Evolutionary conservation across 1,140 invertebrate species (phyloP).

Genomic region (Spodoptera frugiperda): DNA sequence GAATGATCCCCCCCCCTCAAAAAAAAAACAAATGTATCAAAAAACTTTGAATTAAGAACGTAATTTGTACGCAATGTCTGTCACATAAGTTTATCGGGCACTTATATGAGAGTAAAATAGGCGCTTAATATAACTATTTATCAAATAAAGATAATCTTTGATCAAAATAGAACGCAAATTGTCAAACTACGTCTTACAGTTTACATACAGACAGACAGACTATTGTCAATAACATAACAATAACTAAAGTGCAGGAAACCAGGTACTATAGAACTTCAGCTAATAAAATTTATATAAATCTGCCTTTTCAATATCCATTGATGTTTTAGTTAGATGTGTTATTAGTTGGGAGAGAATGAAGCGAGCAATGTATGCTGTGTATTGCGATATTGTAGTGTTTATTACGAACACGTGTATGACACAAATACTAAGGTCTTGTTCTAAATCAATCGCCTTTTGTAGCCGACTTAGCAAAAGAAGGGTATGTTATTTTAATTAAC

Average conservation of each 20-base stretch:
- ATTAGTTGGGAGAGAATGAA: too few relatives aligned
- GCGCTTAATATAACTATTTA: too few relatives aligned
- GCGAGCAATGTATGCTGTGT: neutral
- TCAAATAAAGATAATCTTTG: too few relatives aligned
- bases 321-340: neutral
- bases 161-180: neutral
- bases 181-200: conserved; percentile 14
- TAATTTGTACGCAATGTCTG: too few relatives aligned
- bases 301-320: neutral
- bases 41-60: too few relatives aligned
- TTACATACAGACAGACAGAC: conserved; percentile 3
- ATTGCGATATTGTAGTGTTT: neutral
- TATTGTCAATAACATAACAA: conserved; percentile 5
- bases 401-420: neutral
- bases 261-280: neutral
- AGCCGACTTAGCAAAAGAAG: neutral
- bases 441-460: conserved; percentile 7
- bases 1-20: too few relatives aligned
- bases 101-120: too few relatives aligned
- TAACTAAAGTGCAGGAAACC: conserved; percentile 1
- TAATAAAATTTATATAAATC: neutral
- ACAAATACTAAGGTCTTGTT: conserved; percentile 22
- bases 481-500: neutral
- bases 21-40: too few relatives aligned
- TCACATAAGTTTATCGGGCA: too few relatives aligned